phyloP scores from a whole-genome alignment of 2,113 vertebrate genomes.

The Gallinago undulata region DNA sequence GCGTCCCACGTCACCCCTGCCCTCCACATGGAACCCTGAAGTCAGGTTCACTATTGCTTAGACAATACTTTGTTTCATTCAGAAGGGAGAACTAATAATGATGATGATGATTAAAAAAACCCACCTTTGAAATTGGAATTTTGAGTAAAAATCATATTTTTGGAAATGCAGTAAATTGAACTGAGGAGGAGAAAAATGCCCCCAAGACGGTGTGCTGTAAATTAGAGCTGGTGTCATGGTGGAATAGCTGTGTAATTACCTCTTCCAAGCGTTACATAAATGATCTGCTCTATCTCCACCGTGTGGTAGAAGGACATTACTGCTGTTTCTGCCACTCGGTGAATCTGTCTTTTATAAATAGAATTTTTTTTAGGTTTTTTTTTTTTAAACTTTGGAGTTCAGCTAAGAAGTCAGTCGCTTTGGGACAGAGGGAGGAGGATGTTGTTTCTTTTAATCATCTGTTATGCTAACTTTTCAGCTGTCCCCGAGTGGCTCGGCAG shows the following conservation, averaged over 20 bases:
- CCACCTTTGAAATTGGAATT: background rate
- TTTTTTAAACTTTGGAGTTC: background rate
- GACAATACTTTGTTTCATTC: background rate
- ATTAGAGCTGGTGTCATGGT: background rate
- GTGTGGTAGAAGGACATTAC: slow-evolving; percentile 46
- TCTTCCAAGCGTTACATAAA: background rate
- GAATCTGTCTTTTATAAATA: background rate
- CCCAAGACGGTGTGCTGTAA: background rate
- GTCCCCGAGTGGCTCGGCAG: background rate
- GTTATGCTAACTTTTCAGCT: background rate
- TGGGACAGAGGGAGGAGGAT: background rate
- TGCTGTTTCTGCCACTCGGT: background rate
- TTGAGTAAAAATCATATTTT: background rate
- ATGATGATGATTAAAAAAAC: background rate
- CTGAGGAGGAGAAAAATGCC: too few relatives aligned
- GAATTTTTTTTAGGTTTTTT: background rate
- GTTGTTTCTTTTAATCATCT: slow-evolving; percentile 22
- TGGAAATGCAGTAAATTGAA: background rate
- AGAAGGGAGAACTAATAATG: background rate
- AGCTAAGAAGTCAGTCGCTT: background rate
- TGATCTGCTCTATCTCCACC: slow-evolving; percentile 65
- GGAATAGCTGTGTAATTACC: background rate
- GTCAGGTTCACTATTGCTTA: background rate
- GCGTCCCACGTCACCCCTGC: rapidly evolving
- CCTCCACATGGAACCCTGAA: background rate